phyloP scores from a whole-genome alignment of 2,113 vertebrate species.

The Pitta sordida region DNA sequence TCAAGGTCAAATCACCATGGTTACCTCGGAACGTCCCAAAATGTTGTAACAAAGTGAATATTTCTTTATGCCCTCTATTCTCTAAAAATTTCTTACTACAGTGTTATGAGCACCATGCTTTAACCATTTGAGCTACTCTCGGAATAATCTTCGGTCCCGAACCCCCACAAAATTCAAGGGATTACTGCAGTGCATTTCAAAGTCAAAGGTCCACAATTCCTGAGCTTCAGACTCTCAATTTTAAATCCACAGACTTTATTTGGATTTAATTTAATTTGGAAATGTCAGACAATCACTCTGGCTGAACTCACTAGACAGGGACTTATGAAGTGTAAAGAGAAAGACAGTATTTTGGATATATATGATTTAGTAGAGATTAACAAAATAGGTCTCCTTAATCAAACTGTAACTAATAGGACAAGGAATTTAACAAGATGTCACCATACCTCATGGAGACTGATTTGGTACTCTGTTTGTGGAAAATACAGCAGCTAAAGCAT shows the following conservation, averaged over 20 bases:
- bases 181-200: neutral
- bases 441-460: neutral
- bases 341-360: neutral
- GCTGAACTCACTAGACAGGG: neutral
- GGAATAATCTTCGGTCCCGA: too few species aligned
- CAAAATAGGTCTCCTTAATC: neutral
- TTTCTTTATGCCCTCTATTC: too few species aligned
- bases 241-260: neutral
- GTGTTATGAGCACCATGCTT: too few species aligned
- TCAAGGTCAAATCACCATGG: too few species aligned
- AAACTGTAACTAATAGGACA: neutral
- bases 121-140: too few species aligned
- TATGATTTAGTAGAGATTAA: neutral
- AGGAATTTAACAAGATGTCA: neutral
- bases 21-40: too few species aligned
- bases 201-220: neutral
- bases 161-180: too few species aligned
- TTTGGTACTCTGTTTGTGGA: neutral
- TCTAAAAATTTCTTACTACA: too few species aligned
- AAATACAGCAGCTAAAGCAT: neutral
- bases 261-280: neutral
- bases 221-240: neutral
- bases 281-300: constrained; percentile 19
- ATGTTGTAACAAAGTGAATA: too few species aligned
- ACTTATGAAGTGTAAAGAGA: neutral